These are phyloP conservation scores for Pocillopora grandis DNA, from an alignment of 92 coral and sea anemone genomes.

Conservation along the genomic window DNA sequence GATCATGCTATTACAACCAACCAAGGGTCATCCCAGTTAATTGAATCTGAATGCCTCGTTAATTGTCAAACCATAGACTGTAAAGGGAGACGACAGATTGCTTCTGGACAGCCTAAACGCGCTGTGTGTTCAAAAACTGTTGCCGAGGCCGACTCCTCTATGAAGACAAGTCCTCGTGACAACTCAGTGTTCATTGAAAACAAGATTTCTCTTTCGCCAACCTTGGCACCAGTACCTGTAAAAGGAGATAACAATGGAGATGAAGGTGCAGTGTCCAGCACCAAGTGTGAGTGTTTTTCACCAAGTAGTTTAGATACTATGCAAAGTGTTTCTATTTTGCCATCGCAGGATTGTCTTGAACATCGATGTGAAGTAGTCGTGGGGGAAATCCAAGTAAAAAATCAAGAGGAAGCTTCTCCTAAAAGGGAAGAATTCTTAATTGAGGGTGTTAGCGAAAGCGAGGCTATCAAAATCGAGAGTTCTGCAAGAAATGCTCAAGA, in stretches of 20 bases:
- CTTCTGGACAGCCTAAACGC: neutral
- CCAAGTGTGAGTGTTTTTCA: slow-evolving; percentile 14
- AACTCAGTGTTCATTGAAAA: neutral
- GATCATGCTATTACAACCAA: neutral
- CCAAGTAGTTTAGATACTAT: slow-evolving; percentile 16
- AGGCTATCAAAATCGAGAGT: neutral
- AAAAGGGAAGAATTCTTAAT: neutral
- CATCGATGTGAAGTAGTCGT: neutral
- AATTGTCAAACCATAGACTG: neutral
- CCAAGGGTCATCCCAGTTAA: neutral
- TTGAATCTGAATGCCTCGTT: neutral
- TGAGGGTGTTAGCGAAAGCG: neutral
- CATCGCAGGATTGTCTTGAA: neutral
- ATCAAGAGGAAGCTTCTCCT: neutral
- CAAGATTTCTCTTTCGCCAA: neutral
- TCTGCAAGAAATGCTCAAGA: neutral
- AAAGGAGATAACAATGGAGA: neutral
- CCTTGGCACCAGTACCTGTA: neutral
- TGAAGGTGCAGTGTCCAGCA: slow-evolving; percentile 33
- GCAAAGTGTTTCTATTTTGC: slow-evolving; percentile 40
- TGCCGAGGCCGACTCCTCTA: slow-evolving; percentile 52
- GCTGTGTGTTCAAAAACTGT: slow-evolving; percentile 27
- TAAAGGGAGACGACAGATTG: neutral
- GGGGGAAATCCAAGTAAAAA: neutral
- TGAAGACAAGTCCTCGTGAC: slow-evolving; percentile 19